Percentiles rank a stretch among this genome's conserved stretches.
Conservation (phyloP, 2,888 invertebrate species). For the Acleris laterana region DNA sequence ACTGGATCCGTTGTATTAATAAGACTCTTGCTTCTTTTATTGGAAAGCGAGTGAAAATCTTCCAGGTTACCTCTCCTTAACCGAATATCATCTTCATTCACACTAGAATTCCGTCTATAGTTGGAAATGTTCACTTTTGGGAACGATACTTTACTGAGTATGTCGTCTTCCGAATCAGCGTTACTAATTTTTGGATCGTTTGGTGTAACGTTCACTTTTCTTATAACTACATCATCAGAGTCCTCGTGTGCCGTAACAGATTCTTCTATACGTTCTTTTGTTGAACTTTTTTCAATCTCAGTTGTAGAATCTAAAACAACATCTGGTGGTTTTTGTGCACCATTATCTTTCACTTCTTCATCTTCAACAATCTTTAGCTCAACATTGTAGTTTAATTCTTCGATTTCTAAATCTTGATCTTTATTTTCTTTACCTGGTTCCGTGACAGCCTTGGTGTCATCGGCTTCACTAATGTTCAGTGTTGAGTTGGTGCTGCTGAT, state of each 20-base stretch:
- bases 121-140: slow-evolving; percentile 71
- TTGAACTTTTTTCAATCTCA: slow-evolving; percentile 41
- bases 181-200: slow-evolving; percentile 33
- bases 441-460: slow-evolving; percentile 43
- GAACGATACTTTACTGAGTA: slow-evolving; percentile 62
- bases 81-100: slow-evolving; percentile 75
- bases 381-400: slow-evolving; percentile 67
- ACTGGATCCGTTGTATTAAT: slow-evolving; percentile 63
- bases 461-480: slow-evolving; percentile 56
- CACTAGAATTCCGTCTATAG: slow-evolving; percentile 77
- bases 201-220: slow-evolving; percentile 6
- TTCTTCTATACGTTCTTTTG: not conserved
- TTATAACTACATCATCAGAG: slow-evolving; percentile 29
- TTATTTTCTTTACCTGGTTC: slow-evolving; percentile 38
- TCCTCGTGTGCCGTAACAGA: slow-evolving; percentile 19
- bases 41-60: slow-evolving; percentile 69
- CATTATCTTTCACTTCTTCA: slow-evolving; percentile 55
- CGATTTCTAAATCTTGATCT: slow-evolving; percentile 63
- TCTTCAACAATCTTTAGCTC: slow-evolving; percentile 81
- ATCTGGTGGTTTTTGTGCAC: slow-evolving; percentile 36
- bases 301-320: slow-evolving; percentile 32
- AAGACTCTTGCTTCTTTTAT: slow-evolving; percentile 76
- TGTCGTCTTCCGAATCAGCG: slow-evolving; percentile 62
- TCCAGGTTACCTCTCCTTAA: slow-evolving; percentile 74
- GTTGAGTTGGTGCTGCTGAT: slow-evolving; percentile 60